Base-by-base conservation (phyloP, 2,888 invertebrate species). In the Mythimna vitellina region DNA sequence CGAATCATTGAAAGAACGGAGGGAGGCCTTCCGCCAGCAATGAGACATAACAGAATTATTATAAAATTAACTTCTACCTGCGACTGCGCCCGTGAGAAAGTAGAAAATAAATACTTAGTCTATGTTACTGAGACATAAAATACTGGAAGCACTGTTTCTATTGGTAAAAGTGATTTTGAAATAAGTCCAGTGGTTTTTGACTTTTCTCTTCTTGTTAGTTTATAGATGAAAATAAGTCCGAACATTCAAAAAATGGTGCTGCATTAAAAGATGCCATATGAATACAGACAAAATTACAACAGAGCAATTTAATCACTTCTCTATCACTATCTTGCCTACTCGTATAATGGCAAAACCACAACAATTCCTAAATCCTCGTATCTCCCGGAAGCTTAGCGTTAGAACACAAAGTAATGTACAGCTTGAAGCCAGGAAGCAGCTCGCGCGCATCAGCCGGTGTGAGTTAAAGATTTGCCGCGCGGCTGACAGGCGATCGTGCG, bases 401-500 rank as follows among this genome's bases (percentile, higher is more conserved):
- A 35, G 61, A 54, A 54, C 49, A 49, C 67, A 51, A 60, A 69
- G 42, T 62, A 68, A 65, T 32, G 57, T 54, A 56, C 49, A 54
- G 35, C 42, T 79, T 56, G 58, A 29, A 66, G 69, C 9, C 62
- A 80, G 80, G 65, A 74, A 81, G 70, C 65, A 9, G 65, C 60
- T 76, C 67, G 35, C 70, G 76, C 71, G 77, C 73, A 74, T 71
- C 78, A 71, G 20, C 49, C 74, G 65, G 65, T 62, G 65, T 65
- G 65, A 65, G 75, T 67, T 73, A 68, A 79, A 83, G 84, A 87
- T 86, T 88, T 81, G 85, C 85, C 76, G 86, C 85, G 82, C 86
- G 84, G 69, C 65, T 80, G 83, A 66, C 73, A 76, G 68, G 87
- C 86, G 77, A 74, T 87, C 88, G 88, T 83, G 87, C 89, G 82